Evolutionary conservation across 2,797 vertebrate genomes (phyloP), one percentile per base, ranked within the genome.

Genomic region (Pangasius larnaudii): DNA sequence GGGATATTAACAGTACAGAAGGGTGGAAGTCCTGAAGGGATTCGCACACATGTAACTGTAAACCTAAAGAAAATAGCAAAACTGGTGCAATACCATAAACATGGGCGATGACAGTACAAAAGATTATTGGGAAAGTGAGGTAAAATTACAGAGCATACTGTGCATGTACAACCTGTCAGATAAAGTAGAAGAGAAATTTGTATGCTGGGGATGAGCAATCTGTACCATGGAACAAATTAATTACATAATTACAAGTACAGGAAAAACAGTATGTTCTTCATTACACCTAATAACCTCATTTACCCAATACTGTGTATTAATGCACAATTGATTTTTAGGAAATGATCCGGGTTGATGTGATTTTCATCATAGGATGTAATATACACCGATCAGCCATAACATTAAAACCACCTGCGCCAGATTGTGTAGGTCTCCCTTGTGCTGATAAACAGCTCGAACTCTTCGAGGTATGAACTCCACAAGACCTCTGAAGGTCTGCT

Each of bases 1-100:
- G 93, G 85, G 94, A 92, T 91, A 86, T 46, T 75, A 81, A 78
- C 72, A 87, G 46, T 58, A 39, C 85, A 87, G 51, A 10, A 72
- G 36, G 5, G 5, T 36, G 33, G 30, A 19, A 78, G 72, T 80
- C n/a, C 16, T 87, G 30, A 80, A 80, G 75, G 56, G 51, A 88
- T 84, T 87, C 18, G 65, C 49, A 81, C 63, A 16, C 36, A 42
- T 39, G 36, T 42, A 49, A 75, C 30, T 56, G 61, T 79, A 79
- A 51, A 80, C 11, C 85, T 71, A 39, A 39, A 36, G 27, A 71
- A 71, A 71, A 39, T 8, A 72, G 18, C 19, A 39, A 72, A 39
- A 22, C 8, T 72, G 69, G 19, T 42, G 36, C 69, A 72, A 33
- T 67, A 67, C n/a, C 63, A 33, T 1, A 33, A 67, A 67, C 13